Evolutionary conservation across 2,797 vertebrate species (phyloP), one percentile per base, ranked within the genome.

Genomic region (Chelonia mydas): DNA sequence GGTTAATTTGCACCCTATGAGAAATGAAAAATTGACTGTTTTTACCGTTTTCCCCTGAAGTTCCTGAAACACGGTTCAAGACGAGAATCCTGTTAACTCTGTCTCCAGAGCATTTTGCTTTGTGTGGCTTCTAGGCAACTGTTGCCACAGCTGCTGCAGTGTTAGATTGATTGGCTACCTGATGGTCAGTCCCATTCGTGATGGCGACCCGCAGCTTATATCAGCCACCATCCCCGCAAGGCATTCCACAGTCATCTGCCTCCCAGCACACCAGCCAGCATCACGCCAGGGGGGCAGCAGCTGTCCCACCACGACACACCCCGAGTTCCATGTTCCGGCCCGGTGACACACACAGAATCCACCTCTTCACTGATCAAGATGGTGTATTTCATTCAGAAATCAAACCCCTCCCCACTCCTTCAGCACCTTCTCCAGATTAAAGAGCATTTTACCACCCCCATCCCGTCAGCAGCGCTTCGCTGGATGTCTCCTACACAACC

Each of bases 1-100:
- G 37, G 21, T 74, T 87, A n/a, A 93, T 94, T 92, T 89, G 86
- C 59, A 55, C 91, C 92, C 87, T 79, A 61, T 77, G 85, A 84
- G 65, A 81, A 82, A 88, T 54, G 89, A 76, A 47, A 94, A 92
- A 88, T 61, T 83, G 76, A 89, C 85, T 86, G 92, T 90, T 87
- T 88, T 93, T 81, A 77, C 84, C 74, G 45, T n/a, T 53, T 68
- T 81, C 88, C 90, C 93, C 81, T 92, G 16, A 21, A 47, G 21
- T 89, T 83, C 87, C 88, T 53, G 68, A 93, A 93, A 94, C 79
- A 88, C 37, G 84, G 88, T 65, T 86, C 93, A 84, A 84, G 61
- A 19, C 84, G 81, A 90, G 45, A 31, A 83, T 41, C 10, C 81
- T 15, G 12, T 50, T 68, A 33, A 23, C 41, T 33, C 41, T 45